A percentile compares a stretch with the other conserved stretches of the same genome.
These are phyloP conservation scores for Riparia riparia DNA, from an alignment of 2,113 vertebrate species.

Conservation along the genomic window DNA sequence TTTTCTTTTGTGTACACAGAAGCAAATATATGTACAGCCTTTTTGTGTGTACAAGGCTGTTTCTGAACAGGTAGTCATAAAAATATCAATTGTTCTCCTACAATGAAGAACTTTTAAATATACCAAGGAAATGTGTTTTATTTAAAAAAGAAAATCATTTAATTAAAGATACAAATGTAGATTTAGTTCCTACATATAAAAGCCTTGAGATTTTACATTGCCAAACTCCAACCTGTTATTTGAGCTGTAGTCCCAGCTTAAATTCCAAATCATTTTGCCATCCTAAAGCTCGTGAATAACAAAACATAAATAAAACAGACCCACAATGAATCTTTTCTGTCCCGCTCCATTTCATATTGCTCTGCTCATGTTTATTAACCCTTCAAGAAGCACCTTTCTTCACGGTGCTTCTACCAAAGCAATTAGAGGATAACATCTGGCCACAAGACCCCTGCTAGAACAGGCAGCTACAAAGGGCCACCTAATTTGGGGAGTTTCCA, in stretches of 20 bases:
- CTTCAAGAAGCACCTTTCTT: neutral
- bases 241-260: neutral
- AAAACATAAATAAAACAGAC: neutral
- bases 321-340: neutral
- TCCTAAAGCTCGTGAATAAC: neutral
- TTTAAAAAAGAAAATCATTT: neutral
- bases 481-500: neutral
- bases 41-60: neutral
- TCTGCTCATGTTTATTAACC: neutral
- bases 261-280: neutral
- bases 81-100: neutral
- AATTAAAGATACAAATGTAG: neutral
- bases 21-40: neutral
- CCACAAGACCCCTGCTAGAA: neutral
- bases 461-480: neutral
- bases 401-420: neutral
- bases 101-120: neutral
- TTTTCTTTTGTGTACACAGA: neutral
- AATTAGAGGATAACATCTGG: neutral
- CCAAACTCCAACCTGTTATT: neutral
- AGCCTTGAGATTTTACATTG: neutral
- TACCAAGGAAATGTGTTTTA: neutral
- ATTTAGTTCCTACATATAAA: neutral
- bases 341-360: neutral
- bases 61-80: neutral